Evolutionary conservation across 92 coral and sea anemone genomes (phyloP).

Genomic region (Metridium senile): DNA sequence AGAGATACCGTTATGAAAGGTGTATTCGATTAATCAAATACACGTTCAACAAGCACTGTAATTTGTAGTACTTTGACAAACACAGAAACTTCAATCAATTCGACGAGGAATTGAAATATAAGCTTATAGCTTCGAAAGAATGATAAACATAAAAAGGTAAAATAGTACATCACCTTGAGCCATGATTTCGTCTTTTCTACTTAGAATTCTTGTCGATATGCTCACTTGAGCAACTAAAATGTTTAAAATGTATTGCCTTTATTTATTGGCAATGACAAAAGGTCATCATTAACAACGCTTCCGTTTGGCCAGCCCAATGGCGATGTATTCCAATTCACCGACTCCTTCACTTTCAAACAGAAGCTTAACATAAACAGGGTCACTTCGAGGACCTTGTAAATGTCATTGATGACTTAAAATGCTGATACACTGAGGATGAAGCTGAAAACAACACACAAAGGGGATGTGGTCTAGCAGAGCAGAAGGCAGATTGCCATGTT

Average conservation of each 20-base stretch:
- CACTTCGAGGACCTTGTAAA: neutral
- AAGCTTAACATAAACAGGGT: constrained; percentile 6
- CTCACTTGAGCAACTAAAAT: neutral
- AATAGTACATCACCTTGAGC: constrained; percentile 21
- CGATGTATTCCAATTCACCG: constrained; percentile 15
- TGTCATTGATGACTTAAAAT: neutral
- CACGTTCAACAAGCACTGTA: neutral
- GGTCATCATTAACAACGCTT: constrained; percentile 21
- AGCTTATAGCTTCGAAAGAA: too few species aligned
- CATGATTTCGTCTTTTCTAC: constrained; percentile 1
- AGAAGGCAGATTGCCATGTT: neutral
- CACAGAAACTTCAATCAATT: neutral
- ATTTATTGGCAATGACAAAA: neutral
- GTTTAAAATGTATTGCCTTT: neutral
- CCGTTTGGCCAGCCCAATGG: constrained; percentile 16
- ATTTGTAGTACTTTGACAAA: neutral
- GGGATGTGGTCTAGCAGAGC: constrained; percentile 22
- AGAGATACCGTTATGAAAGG: neutral
- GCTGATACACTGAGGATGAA: constrained; percentile 5
- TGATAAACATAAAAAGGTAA: too few species aligned
- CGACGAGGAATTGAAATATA: too few species aligned
- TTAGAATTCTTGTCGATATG: neutral
- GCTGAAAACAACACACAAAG: constrained; percentile 18
- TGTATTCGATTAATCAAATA: neutral
- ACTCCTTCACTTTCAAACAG: constrained; percentile 4